A percentile compares a stretch with the other conserved stretches of the same genome.
These are phyloP conservation scores for Gobio gobio DNA, from an alignment of 2,113 vertebrate species.

Conservation along the genomic window DNA sequence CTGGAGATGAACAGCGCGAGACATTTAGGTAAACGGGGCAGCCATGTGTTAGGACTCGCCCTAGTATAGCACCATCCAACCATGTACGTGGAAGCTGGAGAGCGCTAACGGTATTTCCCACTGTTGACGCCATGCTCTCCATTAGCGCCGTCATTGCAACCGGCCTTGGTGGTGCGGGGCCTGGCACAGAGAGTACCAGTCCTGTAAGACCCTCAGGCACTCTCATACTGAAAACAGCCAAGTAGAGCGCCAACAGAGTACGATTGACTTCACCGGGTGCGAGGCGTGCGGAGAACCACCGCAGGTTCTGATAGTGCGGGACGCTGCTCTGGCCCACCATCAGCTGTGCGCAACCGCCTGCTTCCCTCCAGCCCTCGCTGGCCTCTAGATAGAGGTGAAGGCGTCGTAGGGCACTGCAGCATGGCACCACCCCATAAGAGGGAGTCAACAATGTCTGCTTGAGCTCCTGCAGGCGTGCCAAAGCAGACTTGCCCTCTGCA, in stretches of 20 bases:
- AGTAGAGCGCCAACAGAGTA: slow-evolving; percentile 91
- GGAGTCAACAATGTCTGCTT: slow-evolving; percentile 92
- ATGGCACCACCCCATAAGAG: slow-evolving; percentile 92
- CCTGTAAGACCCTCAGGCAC: slow-evolving; percentile 87
- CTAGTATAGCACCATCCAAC: slow-evolving; percentile 85
- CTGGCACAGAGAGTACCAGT: slow-evolving; percentile 91
- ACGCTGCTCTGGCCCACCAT: slow-evolving; percentile 98
- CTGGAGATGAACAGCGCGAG: slow-evolving; percentile 85
- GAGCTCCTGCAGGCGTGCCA: slow-evolving; percentile 86
- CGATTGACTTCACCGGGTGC: slow-evolving; percentile 95
- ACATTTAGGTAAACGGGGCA: slow-evolving; percentile 92
- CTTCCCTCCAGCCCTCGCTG: slow-evolving; percentile 66
- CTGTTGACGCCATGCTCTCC: slow-evolving; percentile 81
- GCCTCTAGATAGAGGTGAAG: slow-evolving; percentile 84
- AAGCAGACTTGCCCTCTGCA: slow-evolving; percentile 86
- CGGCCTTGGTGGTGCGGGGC: slow-evolving; percentile 85
- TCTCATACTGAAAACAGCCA: slow-evolving; percentile 91
- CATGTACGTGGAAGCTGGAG: slow-evolving; percentile 93
- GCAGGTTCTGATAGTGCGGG: slow-evolving; percentile 93
- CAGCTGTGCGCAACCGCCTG: slow-evolving; percentile 88
- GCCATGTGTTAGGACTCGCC: slow-evolving; percentile 86
- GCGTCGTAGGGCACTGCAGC: slow-evolving; percentile 90
- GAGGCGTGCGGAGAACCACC: slow-evolving; percentile 89
- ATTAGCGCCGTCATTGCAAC: slow-evolving; percentile 85
- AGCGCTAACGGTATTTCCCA: slow-evolving; percentile 62